Conservation (phyloP, 2,797 vertebrate genomes). For the Eurystomus glaucurus region DNA sequence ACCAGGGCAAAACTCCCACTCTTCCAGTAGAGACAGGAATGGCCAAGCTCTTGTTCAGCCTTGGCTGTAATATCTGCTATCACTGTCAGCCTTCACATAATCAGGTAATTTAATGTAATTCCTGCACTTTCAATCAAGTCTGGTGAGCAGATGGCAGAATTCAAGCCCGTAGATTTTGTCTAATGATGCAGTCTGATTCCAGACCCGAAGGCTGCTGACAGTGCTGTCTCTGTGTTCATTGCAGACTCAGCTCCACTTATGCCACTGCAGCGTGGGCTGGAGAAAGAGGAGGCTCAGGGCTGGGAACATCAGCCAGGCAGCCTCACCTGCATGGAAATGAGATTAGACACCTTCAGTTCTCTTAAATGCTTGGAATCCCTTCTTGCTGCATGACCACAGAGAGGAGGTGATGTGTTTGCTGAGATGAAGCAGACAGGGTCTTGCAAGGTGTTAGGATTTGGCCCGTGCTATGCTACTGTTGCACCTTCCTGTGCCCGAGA, state of each 20-base stretch:
- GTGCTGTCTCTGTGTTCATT: accelerated
- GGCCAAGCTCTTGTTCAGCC: neutral
- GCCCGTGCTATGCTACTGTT: accelerated
- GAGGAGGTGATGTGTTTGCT: neutral
- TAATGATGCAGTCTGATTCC: neutral
- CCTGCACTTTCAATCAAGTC: constrained; percentile 55
- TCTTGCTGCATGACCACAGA: neutral
- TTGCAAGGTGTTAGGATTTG: accelerated
- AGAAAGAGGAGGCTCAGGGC: neutral
- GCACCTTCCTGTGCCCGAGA: accelerated
- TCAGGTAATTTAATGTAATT: constrained; percentile 71
- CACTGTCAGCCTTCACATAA: constrained; percentile 50
- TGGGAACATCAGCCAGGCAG: neutral
- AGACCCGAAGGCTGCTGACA: neutral
- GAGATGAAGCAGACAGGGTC: accelerated
- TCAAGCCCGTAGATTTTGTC: neutral
- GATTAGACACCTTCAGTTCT: neutral
- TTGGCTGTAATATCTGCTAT: constrained; percentile 33
- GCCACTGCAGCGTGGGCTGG: accelerated
- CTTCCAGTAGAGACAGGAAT: neutral
- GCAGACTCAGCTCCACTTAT: neutral
- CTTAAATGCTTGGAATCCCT: accelerated
- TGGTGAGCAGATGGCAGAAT: constrained; percentile 59
- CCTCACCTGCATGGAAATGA: neutral
- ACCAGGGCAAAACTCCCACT: neutral